Conservation (phyloP, 2,113 vertebrate species). For the Bungarus multicinctus region DNA sequence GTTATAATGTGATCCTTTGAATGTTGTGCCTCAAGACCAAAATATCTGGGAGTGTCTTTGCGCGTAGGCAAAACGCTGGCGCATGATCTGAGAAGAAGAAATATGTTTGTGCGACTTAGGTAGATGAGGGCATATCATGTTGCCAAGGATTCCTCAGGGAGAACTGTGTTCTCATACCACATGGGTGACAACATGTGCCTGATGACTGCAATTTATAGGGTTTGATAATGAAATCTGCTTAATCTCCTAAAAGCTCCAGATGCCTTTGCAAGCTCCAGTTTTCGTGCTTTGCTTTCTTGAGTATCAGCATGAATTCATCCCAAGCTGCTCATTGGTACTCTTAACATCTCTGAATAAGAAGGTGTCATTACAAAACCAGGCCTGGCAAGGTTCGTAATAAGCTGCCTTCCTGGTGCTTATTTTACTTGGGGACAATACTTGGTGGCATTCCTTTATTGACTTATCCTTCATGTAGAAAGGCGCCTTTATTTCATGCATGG, state of each 20-base stretch:
- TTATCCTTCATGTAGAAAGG: constrained; percentile 52
- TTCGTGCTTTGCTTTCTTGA: constrained; percentile 28
- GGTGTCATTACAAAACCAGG: constrained; percentile 71
- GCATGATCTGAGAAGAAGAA: constrained; percentile 37
- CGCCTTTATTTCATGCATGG: constrained; percentile 54
- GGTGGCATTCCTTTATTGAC: constrained; percentile 63
- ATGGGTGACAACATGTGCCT: constrained; percentile 28
- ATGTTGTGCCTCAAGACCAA: not conserved
- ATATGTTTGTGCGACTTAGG: constrained; percentile 45
- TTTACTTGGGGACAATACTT: constrained; percentile 59
- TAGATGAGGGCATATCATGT: constrained; percentile 44
- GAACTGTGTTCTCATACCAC: constrained; percentile 11
- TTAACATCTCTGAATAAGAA: constrained; percentile 67
- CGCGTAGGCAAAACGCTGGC: not conserved
- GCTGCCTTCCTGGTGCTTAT: constrained; percentile 62
- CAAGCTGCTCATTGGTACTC: constrained; percentile 50
- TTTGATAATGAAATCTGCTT: constrained; percentile 51
- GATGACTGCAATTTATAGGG: constrained; percentile 20
- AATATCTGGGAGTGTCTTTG: not conserved
- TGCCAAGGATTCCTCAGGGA: constrained; percentile 30
- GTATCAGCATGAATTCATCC: constrained; percentile 65
- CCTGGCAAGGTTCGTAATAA: constrained; percentile 68
- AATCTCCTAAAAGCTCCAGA: constrained; percentile 58
- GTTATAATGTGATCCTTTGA: not conserved
- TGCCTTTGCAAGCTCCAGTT: constrained; percentile 49